phyloP scores from a whole-genome alignment of 2,797 vertebrate species.

The Gymnopithys bicolor region DNA sequence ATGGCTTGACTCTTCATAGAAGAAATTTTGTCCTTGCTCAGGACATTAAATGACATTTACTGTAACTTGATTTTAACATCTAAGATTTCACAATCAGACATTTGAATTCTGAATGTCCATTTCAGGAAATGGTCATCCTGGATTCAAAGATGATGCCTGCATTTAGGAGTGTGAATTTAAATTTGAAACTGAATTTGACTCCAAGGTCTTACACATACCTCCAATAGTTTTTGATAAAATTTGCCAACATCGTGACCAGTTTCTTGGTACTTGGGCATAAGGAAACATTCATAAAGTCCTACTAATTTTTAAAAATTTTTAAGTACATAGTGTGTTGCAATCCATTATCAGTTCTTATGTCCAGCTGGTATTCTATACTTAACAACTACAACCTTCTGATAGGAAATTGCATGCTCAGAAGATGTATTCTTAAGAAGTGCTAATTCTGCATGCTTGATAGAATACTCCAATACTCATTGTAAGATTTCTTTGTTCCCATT shows the following conservation, averaged over 20 bases:
- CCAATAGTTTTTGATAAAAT: neutral
- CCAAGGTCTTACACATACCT: neutral
- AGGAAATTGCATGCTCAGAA: neutral
- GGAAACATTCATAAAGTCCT: neutral
- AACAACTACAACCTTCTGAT: neutral
- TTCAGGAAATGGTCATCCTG: neutral
- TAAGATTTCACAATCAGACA: fast-evolving
- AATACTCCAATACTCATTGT: neutral
- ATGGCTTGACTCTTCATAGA: neutral
- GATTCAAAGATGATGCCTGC: neutral
- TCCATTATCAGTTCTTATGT: neutral
- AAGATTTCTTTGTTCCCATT: neutral
- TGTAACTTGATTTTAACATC: neutral
- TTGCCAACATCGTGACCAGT: neutral
- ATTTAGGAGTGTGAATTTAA: neutral
- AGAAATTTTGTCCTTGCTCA: neutral
- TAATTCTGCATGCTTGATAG: neutral
- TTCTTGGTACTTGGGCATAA: neutral
- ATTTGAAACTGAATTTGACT: neutral
- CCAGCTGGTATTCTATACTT: neutral
- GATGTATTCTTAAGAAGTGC: neutral
- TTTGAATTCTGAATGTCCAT: neutral
- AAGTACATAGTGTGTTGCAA: neutral
- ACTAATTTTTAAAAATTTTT: neutral
- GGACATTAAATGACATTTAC: neutral